These are phyloP conservation scores for Enteromius paludinosus DNA, from an alignment of 2,797 vertebrate genomes.

Conservation along the genomic window DNA sequence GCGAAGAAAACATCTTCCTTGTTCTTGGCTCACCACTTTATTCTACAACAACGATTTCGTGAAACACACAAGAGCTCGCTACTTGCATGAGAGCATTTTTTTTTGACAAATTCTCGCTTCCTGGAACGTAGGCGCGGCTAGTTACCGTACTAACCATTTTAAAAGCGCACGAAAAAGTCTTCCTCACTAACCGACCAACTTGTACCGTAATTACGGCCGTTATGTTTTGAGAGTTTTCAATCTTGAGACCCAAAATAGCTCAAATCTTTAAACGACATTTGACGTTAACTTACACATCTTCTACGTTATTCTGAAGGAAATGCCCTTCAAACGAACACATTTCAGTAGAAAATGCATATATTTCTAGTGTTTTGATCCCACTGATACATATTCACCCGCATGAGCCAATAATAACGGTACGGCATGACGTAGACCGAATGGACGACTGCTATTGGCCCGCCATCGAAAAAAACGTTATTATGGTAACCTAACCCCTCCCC, in stretches of 20 bases:
- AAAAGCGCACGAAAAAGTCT: background rate
- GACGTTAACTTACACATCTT: background rate
- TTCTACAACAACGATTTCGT: background rate
- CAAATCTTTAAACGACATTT: background rate
- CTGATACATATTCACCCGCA: background rate
- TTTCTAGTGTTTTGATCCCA: conserved; percentile 11
- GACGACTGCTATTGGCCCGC: conserved; percentile 62
- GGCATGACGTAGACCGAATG: background rate
- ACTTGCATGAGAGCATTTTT: background rate
- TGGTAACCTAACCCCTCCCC: conserved; percentile 48
- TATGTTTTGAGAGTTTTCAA: background rate
- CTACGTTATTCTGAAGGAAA: background rate
- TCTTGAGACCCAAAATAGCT: background rate
- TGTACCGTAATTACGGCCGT: conserved; percentile 15
- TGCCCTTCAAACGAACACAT: background rate
- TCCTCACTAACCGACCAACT: background rate
- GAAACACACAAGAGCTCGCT: background rate
- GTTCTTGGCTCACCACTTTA: background rate
- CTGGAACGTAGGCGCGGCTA: background rate
- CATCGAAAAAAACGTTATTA: conserved; percentile 2
- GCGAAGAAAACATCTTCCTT: conserved; percentile 29
- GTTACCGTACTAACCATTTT: conserved; percentile 33
- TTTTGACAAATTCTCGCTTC: background rate
- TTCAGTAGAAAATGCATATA: background rate
- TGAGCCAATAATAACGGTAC: conserved; percentile 17